A percentile compares a stretch with the other conserved stretches of the same genome.
Evolutionary conservation across 2,113 vertebrate species (phyloP).

Genomic region (Anseranas semipalmata): DNA sequence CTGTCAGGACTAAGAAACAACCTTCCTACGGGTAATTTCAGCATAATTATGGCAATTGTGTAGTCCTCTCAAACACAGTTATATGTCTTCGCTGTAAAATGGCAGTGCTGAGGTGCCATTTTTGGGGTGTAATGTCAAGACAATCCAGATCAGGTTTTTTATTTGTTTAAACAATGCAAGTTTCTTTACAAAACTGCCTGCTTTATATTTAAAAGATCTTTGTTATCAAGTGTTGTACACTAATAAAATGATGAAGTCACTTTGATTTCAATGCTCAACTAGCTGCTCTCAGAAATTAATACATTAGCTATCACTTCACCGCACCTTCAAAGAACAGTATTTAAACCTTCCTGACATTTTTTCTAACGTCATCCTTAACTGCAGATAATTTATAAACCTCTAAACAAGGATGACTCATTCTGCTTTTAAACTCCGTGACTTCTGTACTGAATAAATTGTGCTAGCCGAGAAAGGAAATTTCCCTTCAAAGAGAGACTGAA

Average conservation of each 20-base stretch:
- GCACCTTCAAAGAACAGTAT: slow-evolving; percentile 12
- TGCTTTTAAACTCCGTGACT: slow-evolving; percentile 24
- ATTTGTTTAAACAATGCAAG: not conserved
- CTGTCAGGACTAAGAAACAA: not conserved
- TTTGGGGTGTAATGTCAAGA: not conserved
- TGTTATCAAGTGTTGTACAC: not conserved
- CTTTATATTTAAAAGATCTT: not conserved
- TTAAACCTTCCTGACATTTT: slow-evolving; percentile 31
- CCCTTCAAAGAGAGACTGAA: slow-evolving; percentile 18
- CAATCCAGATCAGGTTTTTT: not conserved
- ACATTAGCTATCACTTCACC: not conserved
- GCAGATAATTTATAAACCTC: slow-evolving; percentile 17
- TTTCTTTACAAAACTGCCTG: not conserved
- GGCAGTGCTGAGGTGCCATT: not conserved
- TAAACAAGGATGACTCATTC: slow-evolving; percentile 50
- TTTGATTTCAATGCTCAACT: not conserved
- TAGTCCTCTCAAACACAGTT: not conserved
- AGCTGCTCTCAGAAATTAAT: slow-evolving; percentile 9
- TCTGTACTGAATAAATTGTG: not conserved
- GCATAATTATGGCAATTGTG: not conserved
- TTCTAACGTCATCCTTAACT: not conserved
- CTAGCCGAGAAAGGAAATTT: not conserved
- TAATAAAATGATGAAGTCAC: not conserved
- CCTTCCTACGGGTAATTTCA: not conserved
- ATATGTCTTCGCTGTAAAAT: not conserved